Evolutionary conservation across 1,140 invertebrate species (phyloP).

Genomic region (Lepidotrigona ventralis): DNA sequence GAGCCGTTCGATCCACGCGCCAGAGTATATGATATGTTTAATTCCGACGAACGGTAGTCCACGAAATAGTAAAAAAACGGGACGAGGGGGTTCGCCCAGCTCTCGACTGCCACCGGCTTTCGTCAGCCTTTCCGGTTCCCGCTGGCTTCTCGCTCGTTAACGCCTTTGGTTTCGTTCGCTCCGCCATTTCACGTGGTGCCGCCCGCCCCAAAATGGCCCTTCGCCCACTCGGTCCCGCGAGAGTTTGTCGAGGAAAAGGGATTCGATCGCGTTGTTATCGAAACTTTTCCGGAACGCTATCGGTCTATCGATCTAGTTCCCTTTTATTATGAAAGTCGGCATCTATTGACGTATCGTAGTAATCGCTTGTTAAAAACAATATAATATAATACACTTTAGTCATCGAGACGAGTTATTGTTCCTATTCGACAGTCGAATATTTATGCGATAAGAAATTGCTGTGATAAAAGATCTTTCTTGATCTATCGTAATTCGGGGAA

Average conservation of each 20-base stretch:
- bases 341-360: no score
- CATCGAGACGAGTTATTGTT: no score
- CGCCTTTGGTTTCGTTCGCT: constrained; percentile 47
- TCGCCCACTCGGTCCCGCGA: constrained; percentile 21
- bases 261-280: constrained; percentile 17
- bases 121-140: background rate
- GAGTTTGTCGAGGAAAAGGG: constrained; percentile 36
- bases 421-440: no score
- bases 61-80: constrained; percentile 44
- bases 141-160: constrained; percentile 16
- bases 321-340: background rate
- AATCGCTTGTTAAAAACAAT: no score
- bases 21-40: constrained; percentile 48
- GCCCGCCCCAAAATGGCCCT: background rate
- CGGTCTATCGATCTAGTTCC: background rate
- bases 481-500: no score
- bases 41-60: constrained; percentile 47
- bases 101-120: background rate
- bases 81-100: constrained; percentile 34
- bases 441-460: no score
- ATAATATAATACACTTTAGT: no score
- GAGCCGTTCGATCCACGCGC: background rate
- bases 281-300: background rate
- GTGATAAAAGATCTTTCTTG: no score
- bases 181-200: background rate